A percentile compares a stretch with the other conserved stretches of the same genome.
These are phyloP conservation scores for Psittacara wagleri DNA, from an alignment of 2,113 vertebrate species.

Conservation along the genomic window DNA sequence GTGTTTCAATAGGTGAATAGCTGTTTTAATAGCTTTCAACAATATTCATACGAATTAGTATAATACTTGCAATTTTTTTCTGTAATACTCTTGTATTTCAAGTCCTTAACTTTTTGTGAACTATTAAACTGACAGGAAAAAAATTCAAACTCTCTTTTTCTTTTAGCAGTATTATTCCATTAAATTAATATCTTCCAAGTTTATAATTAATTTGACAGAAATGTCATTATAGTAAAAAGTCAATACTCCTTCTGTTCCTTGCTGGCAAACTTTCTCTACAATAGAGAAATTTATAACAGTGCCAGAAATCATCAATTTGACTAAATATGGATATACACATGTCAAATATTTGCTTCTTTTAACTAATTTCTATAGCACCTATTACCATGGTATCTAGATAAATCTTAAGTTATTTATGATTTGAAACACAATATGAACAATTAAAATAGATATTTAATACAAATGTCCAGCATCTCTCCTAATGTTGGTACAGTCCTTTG, in stretches of 20 bases:
- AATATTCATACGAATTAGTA: not conserved
- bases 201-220: conserved; percentile 66
- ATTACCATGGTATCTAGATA: not conserved
- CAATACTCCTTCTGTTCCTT: conserved; percentile 65
- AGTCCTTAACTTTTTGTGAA: conserved; percentile 1
- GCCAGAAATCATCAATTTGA: conserved; percentile 48
- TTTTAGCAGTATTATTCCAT: conserved; percentile 38
- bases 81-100: not conserved
- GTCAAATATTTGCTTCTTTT: conserved; percentile 63
- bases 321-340: conserved; percentile 51
- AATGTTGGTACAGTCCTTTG: not conserved
- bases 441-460: not conserved
- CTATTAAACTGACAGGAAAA: not conserved
- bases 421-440: not conserved
- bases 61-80: not conserved
- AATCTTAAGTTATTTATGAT: not conserved
- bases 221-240: conserved; percentile 63
- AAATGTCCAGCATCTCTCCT: not conserved
- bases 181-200: conserved; percentile 52
- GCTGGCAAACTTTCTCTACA: conserved; percentile 59
- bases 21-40: not conserved
- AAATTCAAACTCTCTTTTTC: not conserved
- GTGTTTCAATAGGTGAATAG: not conserved
- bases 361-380: conserved; percentile 13
- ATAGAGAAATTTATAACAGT: conserved; percentile 6